Conservation (phyloP, 2,113 vertebrate species). For the Crypturellus undulatus region DNA sequence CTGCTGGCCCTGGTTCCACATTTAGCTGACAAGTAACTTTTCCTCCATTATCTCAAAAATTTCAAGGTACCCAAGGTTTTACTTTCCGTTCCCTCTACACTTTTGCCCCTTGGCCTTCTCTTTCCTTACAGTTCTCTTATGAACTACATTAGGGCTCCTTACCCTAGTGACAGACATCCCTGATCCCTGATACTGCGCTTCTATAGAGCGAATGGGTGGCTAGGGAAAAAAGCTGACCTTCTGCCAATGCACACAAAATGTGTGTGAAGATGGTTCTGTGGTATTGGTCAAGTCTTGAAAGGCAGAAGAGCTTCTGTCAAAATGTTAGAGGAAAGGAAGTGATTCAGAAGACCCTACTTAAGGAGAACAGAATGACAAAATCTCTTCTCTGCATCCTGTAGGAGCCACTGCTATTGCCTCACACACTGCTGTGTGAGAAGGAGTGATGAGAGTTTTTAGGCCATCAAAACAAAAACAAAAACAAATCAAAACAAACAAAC, state of each 20-base stretch:
- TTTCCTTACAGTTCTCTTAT: neutral
- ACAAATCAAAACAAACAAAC: rapidly evolving
- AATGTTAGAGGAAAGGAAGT: neutral
- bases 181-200: neutral
- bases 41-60: neutral
- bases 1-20: neutral
- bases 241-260: neutral
- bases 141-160: neutral
- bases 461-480: too few relatives aligned
- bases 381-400: neutral
- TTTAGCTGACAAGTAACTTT: neutral
- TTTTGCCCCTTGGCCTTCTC: neutral
- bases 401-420: neutral
- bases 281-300: neutral
- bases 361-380: neutral
- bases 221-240: neutral
- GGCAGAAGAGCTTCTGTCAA: neutral
- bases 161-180: neutral
- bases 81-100: rapidly evolving
- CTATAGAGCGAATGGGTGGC: neutral
- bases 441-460: neutral
- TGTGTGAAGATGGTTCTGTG: neutral
- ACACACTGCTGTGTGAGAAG: neutral
- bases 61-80: neutral
- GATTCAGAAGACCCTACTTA: neutral